Percentiles rank a stretch among this genome's conserved stretches.
These are phyloP conservation scores for Cottus gobio DNA, from an alignment of 2,113 vertebrate species.

Conservation along the genomic window DNA sequence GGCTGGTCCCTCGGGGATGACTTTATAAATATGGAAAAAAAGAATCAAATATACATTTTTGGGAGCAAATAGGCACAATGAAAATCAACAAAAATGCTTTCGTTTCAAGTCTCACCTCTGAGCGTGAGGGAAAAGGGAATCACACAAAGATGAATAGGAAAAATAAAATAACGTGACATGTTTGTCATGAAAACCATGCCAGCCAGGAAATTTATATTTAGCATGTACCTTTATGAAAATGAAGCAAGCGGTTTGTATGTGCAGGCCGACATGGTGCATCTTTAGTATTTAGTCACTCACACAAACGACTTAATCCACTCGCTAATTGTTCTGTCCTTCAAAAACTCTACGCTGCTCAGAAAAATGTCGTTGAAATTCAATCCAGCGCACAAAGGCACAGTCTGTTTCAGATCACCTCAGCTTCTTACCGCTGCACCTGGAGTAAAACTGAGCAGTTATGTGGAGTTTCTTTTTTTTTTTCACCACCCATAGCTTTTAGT, in stretches of 20 bases:
- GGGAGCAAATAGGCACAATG: constrained; percentile 72
- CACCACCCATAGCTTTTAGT: constrained; percentile 61
- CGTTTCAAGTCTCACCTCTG: constrained; percentile 63
- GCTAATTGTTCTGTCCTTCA: constrained; percentile 27
- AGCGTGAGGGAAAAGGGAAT: constrained; percentile 39
- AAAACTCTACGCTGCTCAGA: background rate
- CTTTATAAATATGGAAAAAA: constrained; percentile 72
- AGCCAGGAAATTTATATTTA: constrained; percentile 12
- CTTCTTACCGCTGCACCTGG: constrained; percentile 44
- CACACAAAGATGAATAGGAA: constrained; percentile 38
- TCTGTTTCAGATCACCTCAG: constrained; percentile 43
- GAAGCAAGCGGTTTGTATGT: background rate
- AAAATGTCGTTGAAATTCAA: constrained; percentile 22
- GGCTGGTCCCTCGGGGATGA: constrained; percentile 56
- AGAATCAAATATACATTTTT: constrained; percentile 71
- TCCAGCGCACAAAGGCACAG: constrained; percentile 27
- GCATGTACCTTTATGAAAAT: background rate
- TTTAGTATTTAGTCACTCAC: constrained; percentile 12
- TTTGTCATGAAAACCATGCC: constrained; percentile 38
- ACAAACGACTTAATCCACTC: background rate
- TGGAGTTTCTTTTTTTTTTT: constrained; percentile 12
- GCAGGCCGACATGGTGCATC: background rate
- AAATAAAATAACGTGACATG: constrained; percentile 22
- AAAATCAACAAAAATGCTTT: constrained; percentile 66
- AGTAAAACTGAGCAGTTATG: constrained; percentile 75